Base-by-base conservation (phyloP, 2,113 vertebrate species). In the Dipodomys stephensi region DNA sequence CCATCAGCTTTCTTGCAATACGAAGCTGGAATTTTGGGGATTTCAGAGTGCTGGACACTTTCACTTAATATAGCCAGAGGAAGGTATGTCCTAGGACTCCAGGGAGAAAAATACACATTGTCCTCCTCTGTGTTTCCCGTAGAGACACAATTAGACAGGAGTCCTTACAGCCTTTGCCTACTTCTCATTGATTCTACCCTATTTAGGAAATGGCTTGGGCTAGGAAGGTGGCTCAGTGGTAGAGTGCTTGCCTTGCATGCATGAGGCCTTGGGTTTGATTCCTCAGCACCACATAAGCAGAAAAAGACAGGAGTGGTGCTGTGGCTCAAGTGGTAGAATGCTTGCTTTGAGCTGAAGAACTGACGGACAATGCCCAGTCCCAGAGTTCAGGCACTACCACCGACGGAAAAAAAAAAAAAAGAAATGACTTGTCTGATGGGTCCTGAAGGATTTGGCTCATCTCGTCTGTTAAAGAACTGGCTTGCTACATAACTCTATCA, bases 131-230 rank as follows among this genome's bases (percentile, higher is more conserved):
- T 23, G 22, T 86, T 91, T 92, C n/a, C 57, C n/a, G 32, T 25
- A 28, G 60, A 85, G 18, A 46, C 44, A 35, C 49, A 32, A 94
- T 11, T 8, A 44, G 69, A 84, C 68, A 82, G 18, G 19, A 82
- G 57, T 3, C 7, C 28, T 77, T 62, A 39, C 68, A 57, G n/a
- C 25, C 68, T 92, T 27, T 83, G 9, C 32, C 27, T 28, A 22
- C 30, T 68, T 62, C 69, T 84, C 60, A 25, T 22, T 73, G 83
- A 46, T 20, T 67, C 18, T 60, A 39, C 9, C 1, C 35, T 25
- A 44, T 71, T n/a, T 57, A 7, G 91, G 10, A 95, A 87, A 90
- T 35, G 32, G 57, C 27, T 90, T 87, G 39, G 39, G 39, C 39
- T 39, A 39, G 39, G 39, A 39, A 39, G 39, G 39, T 39, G 39